Evolutionary conservation across 2,113 vertebrate species (phyloP).

Genomic region (Siniperca knerii): DNA sequence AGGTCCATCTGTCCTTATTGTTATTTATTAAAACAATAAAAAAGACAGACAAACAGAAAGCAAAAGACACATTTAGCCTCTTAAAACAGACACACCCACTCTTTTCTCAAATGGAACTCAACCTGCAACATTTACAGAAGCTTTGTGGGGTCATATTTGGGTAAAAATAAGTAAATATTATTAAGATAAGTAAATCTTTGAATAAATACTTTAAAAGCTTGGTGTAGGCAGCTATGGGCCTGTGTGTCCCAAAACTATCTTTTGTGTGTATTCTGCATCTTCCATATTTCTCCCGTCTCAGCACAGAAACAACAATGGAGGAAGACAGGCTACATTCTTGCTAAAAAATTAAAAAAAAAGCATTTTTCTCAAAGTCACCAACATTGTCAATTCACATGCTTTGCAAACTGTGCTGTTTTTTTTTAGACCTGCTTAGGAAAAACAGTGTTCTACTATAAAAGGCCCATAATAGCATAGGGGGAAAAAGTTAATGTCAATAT

Average conservation of each 20-base stretch:
- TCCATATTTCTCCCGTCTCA: neutral
- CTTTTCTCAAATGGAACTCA: neutral
- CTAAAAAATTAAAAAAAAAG: neutral
- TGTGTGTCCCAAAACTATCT: neutral
- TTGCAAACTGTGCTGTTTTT: neutral
- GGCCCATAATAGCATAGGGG: constrained; percentile 20
- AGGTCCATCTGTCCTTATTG: neutral
- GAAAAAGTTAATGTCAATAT: constrained; percentile 46
- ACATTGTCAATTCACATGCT: neutral
- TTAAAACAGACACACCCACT: neutral
- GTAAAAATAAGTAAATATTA: neutral
- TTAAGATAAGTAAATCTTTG: neutral
- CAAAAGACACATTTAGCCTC: neutral
- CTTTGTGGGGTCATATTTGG: neutral
- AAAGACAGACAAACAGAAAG: neutral
- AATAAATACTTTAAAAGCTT: constrained; percentile 13
- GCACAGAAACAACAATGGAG: constrained; percentile 6
- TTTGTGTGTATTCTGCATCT: constrained; percentile 6
- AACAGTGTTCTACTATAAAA: constrained; percentile 21
- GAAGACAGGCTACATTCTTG: neutral
- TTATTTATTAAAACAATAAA: too few relatives aligned
- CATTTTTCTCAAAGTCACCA: constrained; percentile 10
- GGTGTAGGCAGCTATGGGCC: neutral
- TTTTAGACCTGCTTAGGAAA: constrained; percentile 10
- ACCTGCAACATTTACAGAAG: constrained; percentile 15